These are phyloP conservation scores for Callithrix jacchus DNA, from an alignment of 2,113 vertebrate genomes.

Conservation along the genomic window DNA sequence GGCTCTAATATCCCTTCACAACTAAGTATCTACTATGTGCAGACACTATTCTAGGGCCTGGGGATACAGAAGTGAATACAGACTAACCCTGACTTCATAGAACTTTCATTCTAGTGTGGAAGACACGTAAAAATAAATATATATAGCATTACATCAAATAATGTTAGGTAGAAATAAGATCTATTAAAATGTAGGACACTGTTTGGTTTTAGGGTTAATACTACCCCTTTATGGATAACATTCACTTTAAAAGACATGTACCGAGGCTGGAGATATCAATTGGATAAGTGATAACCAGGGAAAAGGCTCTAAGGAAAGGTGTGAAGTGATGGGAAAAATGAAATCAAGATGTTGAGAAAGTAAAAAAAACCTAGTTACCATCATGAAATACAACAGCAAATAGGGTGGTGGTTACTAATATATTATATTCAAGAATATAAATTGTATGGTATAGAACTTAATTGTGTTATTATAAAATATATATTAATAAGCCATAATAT, in stretches of 20 bases:
- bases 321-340: background rate
- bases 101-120: background rate
- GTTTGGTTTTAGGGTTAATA: background rate
- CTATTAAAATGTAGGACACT: background rate
- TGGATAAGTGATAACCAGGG: background rate
- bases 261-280: background rate
- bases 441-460: conserved; percentile 48
- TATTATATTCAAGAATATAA: conserved; percentile 40
- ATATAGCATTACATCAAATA: background rate
- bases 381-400: background rate
- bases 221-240: background rate
- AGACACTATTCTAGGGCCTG: background rate
- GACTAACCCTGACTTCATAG: background rate
- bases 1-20: background rate
- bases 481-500: conserved; percentile 32
- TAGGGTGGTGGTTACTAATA: background rate
- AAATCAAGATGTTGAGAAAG: background rate
- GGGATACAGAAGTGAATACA: background rate
- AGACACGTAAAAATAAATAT: background rate
- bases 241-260: background rate
- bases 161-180: background rate
- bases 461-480: background rate
- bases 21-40: background rate
- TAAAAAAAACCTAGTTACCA: too few species aligned
- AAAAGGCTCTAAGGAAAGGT: background rate